Evolutionary conservation across 2,888 invertebrate genomes (phyloP).

Genomic region (Drosophila buzzatii): DNA sequence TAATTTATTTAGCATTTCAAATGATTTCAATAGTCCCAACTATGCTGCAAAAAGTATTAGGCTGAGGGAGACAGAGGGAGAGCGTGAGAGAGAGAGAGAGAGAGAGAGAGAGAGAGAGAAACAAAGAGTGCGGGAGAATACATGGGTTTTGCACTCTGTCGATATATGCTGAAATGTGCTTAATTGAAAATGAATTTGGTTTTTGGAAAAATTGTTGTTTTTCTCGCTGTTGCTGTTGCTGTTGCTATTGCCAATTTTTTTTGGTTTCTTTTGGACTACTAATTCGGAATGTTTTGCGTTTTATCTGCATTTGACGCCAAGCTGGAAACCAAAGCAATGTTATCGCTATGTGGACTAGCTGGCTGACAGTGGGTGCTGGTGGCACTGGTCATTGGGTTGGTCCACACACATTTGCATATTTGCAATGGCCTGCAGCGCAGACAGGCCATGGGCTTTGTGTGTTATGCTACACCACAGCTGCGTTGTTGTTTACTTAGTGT

Average conservation of each 20-base stretch:
- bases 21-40: slow-evolving; percentile 46
- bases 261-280: slow-evolving; percentile 46
- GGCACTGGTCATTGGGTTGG: neutral
- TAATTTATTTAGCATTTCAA: slow-evolving; percentile 79
- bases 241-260: slow-evolving; percentile 15
- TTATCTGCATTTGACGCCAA: slow-evolving; percentile 72
- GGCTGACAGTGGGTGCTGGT: too few species aligned
- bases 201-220: slow-evolving; percentile 58
- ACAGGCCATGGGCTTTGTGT: slow-evolving; percentile 43
- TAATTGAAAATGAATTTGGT: slow-evolving; percentile 84
- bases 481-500: slow-evolving; percentile 75
- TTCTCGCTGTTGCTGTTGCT: slow-evolving; percentile 33
- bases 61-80: neutral
- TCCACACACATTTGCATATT: slow-evolving; percentile 69
- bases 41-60: slow-evolving; percentile 50
- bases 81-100: neutral
- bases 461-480: slow-evolving; percentile 70
- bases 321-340: slow-evolving; percentile 52
- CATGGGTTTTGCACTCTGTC: slow-evolving; percentile 52
- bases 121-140: neutral
- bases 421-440: slow-evolving; percentile 55
- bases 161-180: slow-evolving; percentile 80
- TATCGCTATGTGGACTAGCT: slow-evolving; percentile 33
- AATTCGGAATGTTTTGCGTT: slow-evolving; percentile 77
- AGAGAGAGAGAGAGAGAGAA: neutral